A percentile compares a stretch with the other conserved stretches of the same genome.
These are phyloP conservation scores for Danionella dracula DNA, from an alignment of 2,797 vertebrate genomes.

Conservation along the genomic window DNA sequence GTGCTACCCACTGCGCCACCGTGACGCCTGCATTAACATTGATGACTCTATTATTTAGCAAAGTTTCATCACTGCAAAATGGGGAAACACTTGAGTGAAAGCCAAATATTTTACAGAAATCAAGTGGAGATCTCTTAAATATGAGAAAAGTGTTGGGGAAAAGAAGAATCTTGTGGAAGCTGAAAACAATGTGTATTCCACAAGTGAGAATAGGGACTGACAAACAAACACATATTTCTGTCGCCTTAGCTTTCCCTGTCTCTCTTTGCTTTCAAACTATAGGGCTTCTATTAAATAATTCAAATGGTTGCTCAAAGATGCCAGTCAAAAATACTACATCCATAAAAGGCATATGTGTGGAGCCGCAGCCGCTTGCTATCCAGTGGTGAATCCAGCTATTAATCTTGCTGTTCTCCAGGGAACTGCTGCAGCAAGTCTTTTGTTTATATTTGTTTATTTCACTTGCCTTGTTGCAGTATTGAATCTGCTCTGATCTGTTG, in stretches of 20 bases:
- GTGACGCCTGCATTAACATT: too few relatives aligned
- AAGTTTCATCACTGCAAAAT: too few relatives aligned
- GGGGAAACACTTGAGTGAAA: neutral
- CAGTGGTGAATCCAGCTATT: slow-evolving; percentile 73
- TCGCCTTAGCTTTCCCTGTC: neutral
- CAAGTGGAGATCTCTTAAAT: neutral
- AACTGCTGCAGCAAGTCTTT: slow-evolving; percentile 64
- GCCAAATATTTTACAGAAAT: neutral
- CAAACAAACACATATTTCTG: slow-evolving; percentile 37
- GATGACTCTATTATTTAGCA: too few relatives aligned
- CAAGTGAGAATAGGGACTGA: neutral
- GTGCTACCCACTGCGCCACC: too few relatives aligned
- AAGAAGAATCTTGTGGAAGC: slow-evolving; percentile 3
- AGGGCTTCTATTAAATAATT: slow-evolving; percentile 74
- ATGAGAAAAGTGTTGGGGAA: neutral
- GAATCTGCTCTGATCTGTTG: slow-evolving; percentile 30
- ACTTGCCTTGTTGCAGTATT: too few relatives aligned
- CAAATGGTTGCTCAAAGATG: slow-evolving; percentile 71
- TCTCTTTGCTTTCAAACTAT: slow-evolving; percentile 32
- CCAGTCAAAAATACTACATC: slow-evolving; percentile 78
- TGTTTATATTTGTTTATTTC: slow-evolving; percentile 43
- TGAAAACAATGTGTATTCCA: slow-evolving; percentile 42
- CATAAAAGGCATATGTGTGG: slow-evolving; percentile 70
- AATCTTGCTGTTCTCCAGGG: slow-evolving; percentile 71
- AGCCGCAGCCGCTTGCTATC: slow-evolving; percentile 60